phyloP scores from a whole-genome alignment of 2,113 vertebrate species.

The Limanda limanda region DNA sequence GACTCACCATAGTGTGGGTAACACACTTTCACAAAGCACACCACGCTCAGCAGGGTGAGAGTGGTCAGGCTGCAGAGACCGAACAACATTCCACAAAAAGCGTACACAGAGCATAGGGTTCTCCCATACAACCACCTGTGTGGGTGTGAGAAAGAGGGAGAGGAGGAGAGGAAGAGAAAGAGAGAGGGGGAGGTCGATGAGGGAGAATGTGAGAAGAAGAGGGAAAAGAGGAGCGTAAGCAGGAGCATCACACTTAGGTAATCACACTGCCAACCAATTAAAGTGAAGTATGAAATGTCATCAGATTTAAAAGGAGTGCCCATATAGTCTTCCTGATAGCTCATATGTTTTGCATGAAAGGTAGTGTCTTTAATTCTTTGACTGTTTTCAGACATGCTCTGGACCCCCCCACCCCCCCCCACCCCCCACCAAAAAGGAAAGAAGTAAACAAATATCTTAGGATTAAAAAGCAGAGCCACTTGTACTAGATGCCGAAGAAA shows the following conservation, averaged over 20 bases:
- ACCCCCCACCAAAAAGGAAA: too few relatives aligned
- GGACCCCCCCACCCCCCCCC: too few relatives aligned
- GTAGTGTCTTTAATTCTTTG: too few relatives aligned
- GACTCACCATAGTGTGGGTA: constrained; percentile 82
- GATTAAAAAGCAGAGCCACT: too few relatives aligned
- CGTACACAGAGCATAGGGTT: constrained; percentile 80
- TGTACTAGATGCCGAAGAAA: too few relatives aligned
- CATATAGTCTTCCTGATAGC: too few relatives aligned
- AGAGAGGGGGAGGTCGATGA: constrained; percentile 35
- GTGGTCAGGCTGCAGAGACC: constrained; percentile 85
- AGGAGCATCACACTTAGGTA: constrained; percentile 10
- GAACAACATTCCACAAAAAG: constrained; percentile 85
- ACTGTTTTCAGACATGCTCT: too few relatives aligned
- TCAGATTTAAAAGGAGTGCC: too few relatives aligned
- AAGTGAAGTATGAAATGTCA: constrained; percentile 14
- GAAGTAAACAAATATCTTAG: too few relatives aligned
- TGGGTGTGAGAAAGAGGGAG: constrained; percentile 18
- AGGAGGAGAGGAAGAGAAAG: neutral
- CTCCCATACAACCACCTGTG: constrained; percentile 84
- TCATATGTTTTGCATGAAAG: too few relatives aligned
- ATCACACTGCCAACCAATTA: constrained; percentile 22
- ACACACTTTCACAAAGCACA: constrained; percentile 87
- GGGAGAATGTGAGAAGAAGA: constrained; percentile 15
- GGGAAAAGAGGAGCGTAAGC: constrained; percentile 16
- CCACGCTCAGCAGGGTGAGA: constrained; percentile 81